Base-by-base conservation (phyloP, 2,888 invertebrate species). In the Aplocera efformata region DNA sequence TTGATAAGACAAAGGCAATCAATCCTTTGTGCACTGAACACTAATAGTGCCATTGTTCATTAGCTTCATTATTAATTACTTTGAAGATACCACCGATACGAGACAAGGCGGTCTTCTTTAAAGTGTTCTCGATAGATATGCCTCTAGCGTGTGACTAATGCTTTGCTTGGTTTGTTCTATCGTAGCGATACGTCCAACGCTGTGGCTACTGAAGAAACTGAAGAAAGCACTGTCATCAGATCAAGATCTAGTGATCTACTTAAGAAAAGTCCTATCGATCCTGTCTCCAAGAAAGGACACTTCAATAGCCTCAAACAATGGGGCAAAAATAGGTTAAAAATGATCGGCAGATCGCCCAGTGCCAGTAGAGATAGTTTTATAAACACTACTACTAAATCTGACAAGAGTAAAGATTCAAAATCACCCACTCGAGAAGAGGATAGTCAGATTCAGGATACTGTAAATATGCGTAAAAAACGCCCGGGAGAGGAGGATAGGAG, bases 221-320 rank as follows among this genome's bases (percentile, higher is more conserved):
- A 88, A 65, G 89, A 88, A 65, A 80, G 62, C 68, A 83, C 88
- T 72, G 92, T 89, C 75, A 88, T 88, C 68, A 89, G 93, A 68
- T 93, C 93, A 72, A 91, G 91, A 70, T 93, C 94, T 71, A 94
- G 94, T 68, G 95, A 95, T 73, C 86, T 94, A 58, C 90, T 95
- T 72, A 91, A 92, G 76, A 93, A 92, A 80, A 90, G 91, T 53
- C 90, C 91, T 27, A 88, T 90, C 31, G 92, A 92, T 58, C 85
- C 79, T 29, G 65, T 78, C 35, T 68, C 72, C 42, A 89, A 89
- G 67, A 88, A 88, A 51, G 92, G 93, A 30, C 94, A 94, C 67
- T 94, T 96, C 74, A 94, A 94, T 73, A 93, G 93, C 13, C 80
- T 96, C 40, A 95, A 94, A 74, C 94, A 94, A 69, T 96, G 96